A percentile compares a stretch with the other conserved stretches of the same genome.
phyloP scores from a whole-genome alignment of 2,888 invertebrate genomes.

The Drosophila prostipennis region DNA sequence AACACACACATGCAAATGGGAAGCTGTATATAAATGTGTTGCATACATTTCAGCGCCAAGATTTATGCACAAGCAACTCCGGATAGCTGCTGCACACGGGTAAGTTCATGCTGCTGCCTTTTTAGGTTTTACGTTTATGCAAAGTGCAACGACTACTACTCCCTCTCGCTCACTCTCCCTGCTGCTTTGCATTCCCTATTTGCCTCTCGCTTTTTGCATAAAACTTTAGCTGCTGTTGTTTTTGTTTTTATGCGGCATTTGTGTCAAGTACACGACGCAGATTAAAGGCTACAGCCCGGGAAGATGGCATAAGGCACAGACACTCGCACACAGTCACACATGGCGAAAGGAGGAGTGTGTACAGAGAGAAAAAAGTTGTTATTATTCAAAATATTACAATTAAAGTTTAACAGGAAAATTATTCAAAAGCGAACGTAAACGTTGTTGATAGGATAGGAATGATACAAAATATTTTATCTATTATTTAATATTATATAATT shows the following conservation, averaged over 20 bases:
- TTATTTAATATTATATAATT: too few relatives aligned
- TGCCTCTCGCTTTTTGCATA: conserved; percentile 44
- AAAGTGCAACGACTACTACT: conserved; percentile 53
- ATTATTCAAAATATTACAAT: too few relatives aligned
- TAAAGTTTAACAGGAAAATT: too few relatives aligned
- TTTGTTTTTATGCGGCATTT: conserved; percentile 69
- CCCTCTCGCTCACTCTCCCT: not conserved
- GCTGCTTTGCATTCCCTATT: not conserved
- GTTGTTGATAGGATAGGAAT: too few relatives aligned
- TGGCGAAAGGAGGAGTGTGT: not conserved
- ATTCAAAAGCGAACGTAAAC: too few relatives aligned
- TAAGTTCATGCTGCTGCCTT: conserved; percentile 44
- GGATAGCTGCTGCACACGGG: conserved; percentile 57
- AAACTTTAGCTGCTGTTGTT: conserved; percentile 54
- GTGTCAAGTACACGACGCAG: conserved; percentile 76
- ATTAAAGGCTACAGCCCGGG: conserved; percentile 72
- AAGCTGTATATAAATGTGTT: conserved; percentile 64
- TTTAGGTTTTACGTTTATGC: conserved; percentile 64
- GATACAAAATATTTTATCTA: not conserved
- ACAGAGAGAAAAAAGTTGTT: not conserved
- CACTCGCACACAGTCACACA: conserved; percentile 19
- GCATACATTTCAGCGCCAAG: conserved; percentile 72
- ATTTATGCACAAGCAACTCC: conserved; percentile 65
- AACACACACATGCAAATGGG: conserved; percentile 19
- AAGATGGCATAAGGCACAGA: conserved; percentile 62